phyloP scores from a whole-genome alignment of 2,113 vertebrate species.

The Heptranchias perlo region DNA sequence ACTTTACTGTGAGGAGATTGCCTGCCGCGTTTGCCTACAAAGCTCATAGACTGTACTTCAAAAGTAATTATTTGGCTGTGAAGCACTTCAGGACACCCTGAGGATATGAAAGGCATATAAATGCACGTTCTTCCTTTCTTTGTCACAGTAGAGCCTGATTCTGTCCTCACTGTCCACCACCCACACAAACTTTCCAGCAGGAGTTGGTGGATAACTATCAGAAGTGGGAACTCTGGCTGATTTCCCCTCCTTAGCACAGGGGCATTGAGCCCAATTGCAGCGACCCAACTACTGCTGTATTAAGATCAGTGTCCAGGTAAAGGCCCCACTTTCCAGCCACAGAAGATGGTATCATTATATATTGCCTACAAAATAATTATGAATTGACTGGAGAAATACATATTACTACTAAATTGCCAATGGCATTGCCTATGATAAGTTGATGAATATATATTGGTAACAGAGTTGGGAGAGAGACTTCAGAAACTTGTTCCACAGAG shows the following conservation, averaged over 20 bases:
- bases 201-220: neutral
- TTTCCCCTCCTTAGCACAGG: neutral
- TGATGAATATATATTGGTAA: neutral
- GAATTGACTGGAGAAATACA: neutral
- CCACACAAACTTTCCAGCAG: too few species aligned
- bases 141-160: too few species aligned
- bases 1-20: neutral
- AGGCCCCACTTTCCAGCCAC: neutral
- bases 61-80: neutral
- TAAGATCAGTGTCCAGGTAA: neutral
- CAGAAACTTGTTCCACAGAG: neutral
- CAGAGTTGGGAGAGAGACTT: neutral
- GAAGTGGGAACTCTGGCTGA: neutral
- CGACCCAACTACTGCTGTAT: neutral
- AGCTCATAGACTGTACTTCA: neutral
- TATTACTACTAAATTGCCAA: neutral
- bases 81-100: too few species aligned
- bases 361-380: neutral
- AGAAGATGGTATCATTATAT: neutral
- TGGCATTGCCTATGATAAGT: neutral
- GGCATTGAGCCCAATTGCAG: neutral
- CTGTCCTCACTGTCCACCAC: too few species aligned
- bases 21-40: neutral
- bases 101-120: too few species aligned
- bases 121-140: too few species aligned